phyloP scores from a whole-genome alignment of 2,888 invertebrate genomes.

The Carcina quercana region DNA sequence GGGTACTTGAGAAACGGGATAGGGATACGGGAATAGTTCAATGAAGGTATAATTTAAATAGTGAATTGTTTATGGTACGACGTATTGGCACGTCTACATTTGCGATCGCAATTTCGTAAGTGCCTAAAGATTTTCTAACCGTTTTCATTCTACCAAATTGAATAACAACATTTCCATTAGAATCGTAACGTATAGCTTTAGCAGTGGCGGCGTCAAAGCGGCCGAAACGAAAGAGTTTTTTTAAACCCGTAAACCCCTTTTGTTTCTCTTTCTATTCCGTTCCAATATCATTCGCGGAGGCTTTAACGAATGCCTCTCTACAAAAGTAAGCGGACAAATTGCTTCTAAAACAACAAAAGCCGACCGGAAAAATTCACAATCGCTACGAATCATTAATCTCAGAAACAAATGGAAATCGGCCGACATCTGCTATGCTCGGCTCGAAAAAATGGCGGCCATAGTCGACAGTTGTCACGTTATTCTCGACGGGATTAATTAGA shows the following conservation, averaged over 20 bases:
- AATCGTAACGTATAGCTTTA: constrained; percentile 4
- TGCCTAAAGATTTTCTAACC: too few species aligned
- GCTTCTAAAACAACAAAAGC: constrained; percentile 75
- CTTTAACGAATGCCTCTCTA: constrained; percentile 67
- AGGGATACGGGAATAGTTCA: too few species aligned
- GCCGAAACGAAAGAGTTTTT: constrained; percentile 19
- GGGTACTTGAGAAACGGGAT: too few species aligned
- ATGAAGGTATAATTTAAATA: too few species aligned
- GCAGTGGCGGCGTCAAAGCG: constrained; percentile 3
- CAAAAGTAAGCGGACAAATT: constrained; percentile 73
- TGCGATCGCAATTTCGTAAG: too few species aligned
- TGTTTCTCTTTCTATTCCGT: constrained; percentile 46
- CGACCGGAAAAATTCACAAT: constrained; percentile 74
- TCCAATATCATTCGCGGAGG: constrained; percentile 64
- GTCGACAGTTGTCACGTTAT: constrained; percentile 75
- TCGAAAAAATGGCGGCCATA: constrained; percentile 68
- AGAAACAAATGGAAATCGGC: constrained; percentile 75
- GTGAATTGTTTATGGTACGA: too few species aligned
- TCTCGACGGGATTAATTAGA: constrained; percentile 75
- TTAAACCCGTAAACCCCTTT: constrained; percentile 21
- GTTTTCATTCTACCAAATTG: too few species aligned
- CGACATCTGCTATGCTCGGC: constrained; percentile 71
- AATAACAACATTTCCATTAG: too few species aligned
- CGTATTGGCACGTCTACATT: too few species aligned
- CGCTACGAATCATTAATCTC: constrained; percentile 74